Evolutionary conservation across 35 echinoderm and acorn worm genomes (phyloP), one percentile per base, ranked within the genome.

Genomic region (Patiria miniata): DNA sequence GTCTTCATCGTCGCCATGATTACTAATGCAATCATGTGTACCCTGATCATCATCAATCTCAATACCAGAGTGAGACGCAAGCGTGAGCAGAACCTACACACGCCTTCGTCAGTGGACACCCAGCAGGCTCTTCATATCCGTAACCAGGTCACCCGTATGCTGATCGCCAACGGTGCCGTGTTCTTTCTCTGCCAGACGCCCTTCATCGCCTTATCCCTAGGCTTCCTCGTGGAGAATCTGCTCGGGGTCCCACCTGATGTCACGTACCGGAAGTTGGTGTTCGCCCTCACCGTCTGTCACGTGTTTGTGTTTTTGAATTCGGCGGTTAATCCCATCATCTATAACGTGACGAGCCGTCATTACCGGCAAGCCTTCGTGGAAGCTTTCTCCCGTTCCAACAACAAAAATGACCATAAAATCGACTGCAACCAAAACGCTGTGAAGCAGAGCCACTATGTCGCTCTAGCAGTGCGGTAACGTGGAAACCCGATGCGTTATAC

Each of bases 121-220:
- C 28, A 33, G 29, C 82, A 61, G 15, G 57, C 38, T 36, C 51
- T 59, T 14, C 77, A 83, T 37, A 51, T 77, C 30, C 78, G 81
- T 6, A 76, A 79, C 44, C 85, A 82, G 40, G 86, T 93, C 8
- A 37, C 39, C 10, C 38, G 85, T 0, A 87, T 93, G 91, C 79
- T 93, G 17, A 37, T 93, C 8, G 37, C 82, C 29, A 93, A 78
- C 34, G 85, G 54, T 21, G 47, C 56, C 18, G 80, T 82, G 1
- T 93, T 93, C 55, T 88, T 93, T 30, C 23, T 93, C 4, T 88
- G 85, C 55, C 58, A 83, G 50, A 37, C 68, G 0, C 91, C 91
- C 3, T 82, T 58, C 23, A 39, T 86, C 18, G 38, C 85, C 2
- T 38, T 78, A 7, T 39, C 60, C 1, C 53, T 91, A 1, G 30